Percentiles rank a stretch among this genome's conserved stretches.
phyloP scores from a whole-genome alignment of 92 coral and sea anemone species.

The Porites evermanni region DNA sequence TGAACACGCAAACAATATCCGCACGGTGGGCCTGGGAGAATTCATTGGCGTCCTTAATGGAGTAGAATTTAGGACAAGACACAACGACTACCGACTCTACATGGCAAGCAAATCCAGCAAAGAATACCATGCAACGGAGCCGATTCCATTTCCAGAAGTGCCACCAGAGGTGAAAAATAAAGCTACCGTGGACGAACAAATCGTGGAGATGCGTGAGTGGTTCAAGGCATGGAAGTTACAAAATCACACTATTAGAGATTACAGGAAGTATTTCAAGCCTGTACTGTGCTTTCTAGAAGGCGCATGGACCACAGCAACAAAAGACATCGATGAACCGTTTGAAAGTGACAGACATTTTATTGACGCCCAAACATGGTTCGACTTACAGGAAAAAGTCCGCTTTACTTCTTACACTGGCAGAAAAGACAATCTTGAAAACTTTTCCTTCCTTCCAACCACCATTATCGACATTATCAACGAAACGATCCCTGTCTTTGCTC shows the following conservation, averaged over 20 bases:
- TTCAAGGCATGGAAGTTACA: constrained; percentile 88
- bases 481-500: constrained; percentile 83
- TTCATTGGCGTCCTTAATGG: constrained; percentile 86
- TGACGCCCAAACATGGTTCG: constrained; percentile 92
- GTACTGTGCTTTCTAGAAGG: constrained; percentile 91
- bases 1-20: constrained; percentile 84
- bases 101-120: constrained; percentile 71
- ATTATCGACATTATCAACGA: constrained; percentile 82
- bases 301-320: constrained; percentile 79
- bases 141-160: constrained; percentile 81
- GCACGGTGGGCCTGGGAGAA: constrained; percentile 92
- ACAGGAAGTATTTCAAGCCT: constrained; percentile 88
- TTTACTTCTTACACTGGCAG: constrained; percentile 95
- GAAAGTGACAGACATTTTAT: constrained; percentile 94
- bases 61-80: constrained; percentile 94
- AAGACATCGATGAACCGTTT: constrained; percentile 90
- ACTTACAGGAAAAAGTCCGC: constrained; percentile 90
- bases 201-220: constrained; percentile 91
- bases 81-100: constrained; percentile 90
- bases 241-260: constrained; percentile 78
- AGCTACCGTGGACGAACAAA: constrained; percentile 54
- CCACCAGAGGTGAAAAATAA: constrained; percentile 79
- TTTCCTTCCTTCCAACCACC: constrained; percentile 86
- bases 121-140: constrained; percentile 66
- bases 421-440: constrained; percentile 92